Conservation (phyloP, 2,888 invertebrate species). For the Morpho achilles region DNA sequence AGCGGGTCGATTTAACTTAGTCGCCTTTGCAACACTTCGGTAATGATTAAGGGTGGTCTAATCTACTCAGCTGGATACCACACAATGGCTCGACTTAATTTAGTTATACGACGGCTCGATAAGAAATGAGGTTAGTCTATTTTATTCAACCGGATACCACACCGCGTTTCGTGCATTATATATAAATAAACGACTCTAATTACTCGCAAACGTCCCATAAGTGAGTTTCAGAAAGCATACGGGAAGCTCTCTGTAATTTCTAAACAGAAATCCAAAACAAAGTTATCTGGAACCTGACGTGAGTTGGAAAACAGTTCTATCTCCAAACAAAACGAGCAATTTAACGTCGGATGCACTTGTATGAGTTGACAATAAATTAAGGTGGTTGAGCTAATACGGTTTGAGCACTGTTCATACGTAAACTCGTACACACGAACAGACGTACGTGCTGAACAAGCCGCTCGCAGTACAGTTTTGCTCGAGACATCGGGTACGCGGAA, state of each 20-base stretch:
- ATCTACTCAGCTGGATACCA: too few relatives aligned
- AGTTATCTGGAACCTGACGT: constrained; percentile 5
- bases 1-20: too few relatives aligned
- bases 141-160: too few relatives aligned
- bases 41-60: too few relatives aligned
- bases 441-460: constrained; percentile 25
- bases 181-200: too few relatives aligned
- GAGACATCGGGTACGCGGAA: constrained; percentile 25
- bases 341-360: constrained; percentile 30
- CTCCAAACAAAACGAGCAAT: constrained; percentile 34
- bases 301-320: constrained; percentile 9
- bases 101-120: too few relatives aligned
- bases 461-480: constrained; percentile 28
- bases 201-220: too few relatives aligned
- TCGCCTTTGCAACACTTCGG: too few relatives aligned
- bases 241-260: background rate
- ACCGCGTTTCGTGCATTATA: background rate
- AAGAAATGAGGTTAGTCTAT: too few relatives aligned
- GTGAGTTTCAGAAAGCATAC: too few relatives aligned
- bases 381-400: constrained; percentile 34
- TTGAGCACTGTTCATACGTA: constrained; percentile 28
- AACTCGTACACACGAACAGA: constrained; percentile 23
- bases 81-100: too few relatives aligned
- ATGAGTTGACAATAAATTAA: constrained; percentile 35
- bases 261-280: constrained; percentile 4